These are phyloP conservation scores for Myrmecophaga tridactyla DNA, from an alignment of 2,113 vertebrate species.

Conservation along the genomic window DNA sequence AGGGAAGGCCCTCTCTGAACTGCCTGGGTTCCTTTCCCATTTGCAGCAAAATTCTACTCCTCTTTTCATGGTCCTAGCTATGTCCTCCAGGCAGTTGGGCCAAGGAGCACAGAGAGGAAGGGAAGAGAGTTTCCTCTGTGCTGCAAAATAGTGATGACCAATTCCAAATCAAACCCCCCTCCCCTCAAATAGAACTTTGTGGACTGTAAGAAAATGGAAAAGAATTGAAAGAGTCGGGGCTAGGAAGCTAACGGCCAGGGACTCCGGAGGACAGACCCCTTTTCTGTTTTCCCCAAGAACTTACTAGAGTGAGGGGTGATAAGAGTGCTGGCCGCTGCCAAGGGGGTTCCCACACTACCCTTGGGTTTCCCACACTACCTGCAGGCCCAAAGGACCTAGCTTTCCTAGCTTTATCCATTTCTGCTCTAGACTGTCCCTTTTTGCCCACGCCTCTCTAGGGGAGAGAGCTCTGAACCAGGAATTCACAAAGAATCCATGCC, in stretches of 20 bases:
- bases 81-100: not conserved
- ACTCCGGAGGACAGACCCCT: not conserved
- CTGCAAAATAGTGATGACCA: not conserved
- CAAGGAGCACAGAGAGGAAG: not conserved
- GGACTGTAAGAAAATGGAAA: not conserved
- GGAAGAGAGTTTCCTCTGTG: not conserved
- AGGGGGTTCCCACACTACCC: not conserved
- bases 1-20: not conserved
- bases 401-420: not conserved
- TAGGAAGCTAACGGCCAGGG: not conserved
- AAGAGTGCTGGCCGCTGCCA: not conserved
- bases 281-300: not conserved
- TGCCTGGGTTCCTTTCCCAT: not conserved
- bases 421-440: not conserved
- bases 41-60: not conserved
- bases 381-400: not conserved
- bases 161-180: not conserved
- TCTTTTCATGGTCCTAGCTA: not conserved
- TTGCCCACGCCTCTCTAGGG: not conserved
- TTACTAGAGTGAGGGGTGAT: not conserved
- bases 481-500: not conserved
- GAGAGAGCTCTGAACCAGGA: not conserved
- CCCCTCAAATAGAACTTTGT: slow-evolving; percentile 20
- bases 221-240: not conserved
- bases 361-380: not conserved